phyloP scores from a whole-genome alignment of 2,888 invertebrate genomes.

The Sicus ferrugineus region DNA sequence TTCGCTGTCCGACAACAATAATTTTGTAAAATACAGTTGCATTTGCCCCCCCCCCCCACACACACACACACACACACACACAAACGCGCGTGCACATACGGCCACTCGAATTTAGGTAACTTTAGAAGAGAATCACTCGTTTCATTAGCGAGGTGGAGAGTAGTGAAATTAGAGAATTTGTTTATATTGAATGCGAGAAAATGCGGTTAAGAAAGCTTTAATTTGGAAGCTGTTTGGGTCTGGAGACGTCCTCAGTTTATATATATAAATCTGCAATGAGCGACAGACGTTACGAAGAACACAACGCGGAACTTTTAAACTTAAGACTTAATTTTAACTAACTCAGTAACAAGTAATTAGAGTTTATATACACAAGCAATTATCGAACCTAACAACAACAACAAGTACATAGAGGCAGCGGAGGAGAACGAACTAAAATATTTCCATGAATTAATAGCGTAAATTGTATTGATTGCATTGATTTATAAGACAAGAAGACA shows the following conservation, averaged over 20 bases:
- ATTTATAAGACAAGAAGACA: conserved; percentile 22
- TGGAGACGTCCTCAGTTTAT: conserved; percentile 54
- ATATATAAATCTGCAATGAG: conserved; percentile 59
- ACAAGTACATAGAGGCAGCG: conserved; percentile 21
- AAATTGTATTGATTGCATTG: conserved; percentile 20
- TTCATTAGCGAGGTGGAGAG: conserved; percentile 1
- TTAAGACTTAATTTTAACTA: conserved; percentile 20
- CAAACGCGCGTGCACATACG: too few species aligned
- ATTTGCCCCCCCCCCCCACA: neutral
- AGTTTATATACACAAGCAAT: conserved; percentile 13
- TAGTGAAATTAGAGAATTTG: conserved; percentile 50
- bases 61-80: too few species aligned
- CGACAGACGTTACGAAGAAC: conserved; percentile 44
- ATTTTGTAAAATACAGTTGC: conserved; percentile 26
- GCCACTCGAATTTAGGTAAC: neutral
- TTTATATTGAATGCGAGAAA: conserved; percentile 60
- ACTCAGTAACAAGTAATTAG: conserved; percentile 9
- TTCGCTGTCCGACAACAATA: conserved; percentile 21
- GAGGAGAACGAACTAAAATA: conserved; percentile 47
- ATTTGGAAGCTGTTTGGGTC: conserved; percentile 55
- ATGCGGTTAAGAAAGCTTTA: conserved; percentile 63
- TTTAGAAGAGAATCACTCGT: neutral
- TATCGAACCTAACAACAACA: conserved; percentile 13
- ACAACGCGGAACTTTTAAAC: conserved; percentile 25
- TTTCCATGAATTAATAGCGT: conserved; percentile 48